A percentile compares a stretch with the other conserved stretches of the same genome.
Evolutionary conservation across 2,113 vertebrate genomes (phyloP).

Genomic region (Aphelocoma coerulescens): DNA sequence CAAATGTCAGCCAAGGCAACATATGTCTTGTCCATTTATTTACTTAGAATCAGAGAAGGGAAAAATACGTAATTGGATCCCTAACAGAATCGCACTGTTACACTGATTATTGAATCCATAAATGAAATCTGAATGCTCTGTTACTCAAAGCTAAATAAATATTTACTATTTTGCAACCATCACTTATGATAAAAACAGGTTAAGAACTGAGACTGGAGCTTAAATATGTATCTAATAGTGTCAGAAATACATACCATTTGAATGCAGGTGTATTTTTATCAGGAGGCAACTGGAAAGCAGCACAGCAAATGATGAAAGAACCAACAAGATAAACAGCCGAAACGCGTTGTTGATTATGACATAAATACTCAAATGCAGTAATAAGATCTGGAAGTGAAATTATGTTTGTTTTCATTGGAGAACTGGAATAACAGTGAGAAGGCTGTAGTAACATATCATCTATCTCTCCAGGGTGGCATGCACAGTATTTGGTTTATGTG

Average conservation of each 20-base stretch:
- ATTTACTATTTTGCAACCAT: neutral
- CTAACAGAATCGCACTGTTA: conserved; percentile 17
- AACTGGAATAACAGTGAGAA: neutral
- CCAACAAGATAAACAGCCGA: conserved; percentile 12
- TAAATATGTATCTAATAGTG: neutral
- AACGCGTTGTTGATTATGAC: conserved; percentile 29
- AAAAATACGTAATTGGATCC: conserved; percentile 22
- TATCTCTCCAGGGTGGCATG: neutral
- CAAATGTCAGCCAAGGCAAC: conserved; percentile 30
- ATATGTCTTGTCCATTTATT: conserved; percentile 19
- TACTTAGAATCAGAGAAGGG: neutral
- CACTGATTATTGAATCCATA: conserved; percentile 32
- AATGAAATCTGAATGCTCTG: conserved; percentile 45
- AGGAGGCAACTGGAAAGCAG: neutral
- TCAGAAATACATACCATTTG: conserved; percentile 27
- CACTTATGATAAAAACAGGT: conserved; percentile 8
- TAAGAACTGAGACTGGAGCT: neutral
- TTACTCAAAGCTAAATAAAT: conserved; percentile 49
- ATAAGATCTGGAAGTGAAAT: conserved; percentile 33
- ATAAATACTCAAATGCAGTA: conserved; percentile 19
- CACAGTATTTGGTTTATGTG: neutral
- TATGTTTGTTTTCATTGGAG: conserved; percentile 3
- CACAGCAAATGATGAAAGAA: neutral
- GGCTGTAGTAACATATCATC: neutral
- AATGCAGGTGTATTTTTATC: neutral